Base-by-base conservation (phyloP, 2,888 invertebrate species). In the Polydrusus tereticollis region DNA sequence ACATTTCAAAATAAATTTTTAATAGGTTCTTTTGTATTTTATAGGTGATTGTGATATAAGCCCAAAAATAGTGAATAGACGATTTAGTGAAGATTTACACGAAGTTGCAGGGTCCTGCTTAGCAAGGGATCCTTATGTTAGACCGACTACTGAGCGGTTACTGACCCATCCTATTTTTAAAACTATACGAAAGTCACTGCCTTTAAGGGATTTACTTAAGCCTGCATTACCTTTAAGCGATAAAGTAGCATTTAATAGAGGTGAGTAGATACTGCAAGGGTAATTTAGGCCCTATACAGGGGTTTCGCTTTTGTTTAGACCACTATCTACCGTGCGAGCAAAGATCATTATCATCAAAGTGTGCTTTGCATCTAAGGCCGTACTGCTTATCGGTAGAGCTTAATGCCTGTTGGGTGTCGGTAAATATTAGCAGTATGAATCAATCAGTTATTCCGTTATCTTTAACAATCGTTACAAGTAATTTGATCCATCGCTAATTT, bases 41-140 rank as follows among this genome's bases (percentile, higher is more conserved):
- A 41, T 59, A 80, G 82, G 79, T 67, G 84, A 84, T 74, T 80
- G 80, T 62, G 80, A 81, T 71, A 70, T 82, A 74, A 81, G 81
- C 67, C 76, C 78, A 36, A 84, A 16, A 85, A 67, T 90, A 87
- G 86, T 88, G 0, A 86, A 88, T 60, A 86, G 94, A 69, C 88
- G 89, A 77, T 93, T 96, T 75, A 89, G 92, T 1, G 91, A 92
- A 76, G 86, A 90, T 78, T 93, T 96, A 84, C 96, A 96, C 83
- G 90, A 92, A 77, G 88, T 96, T 79, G 89, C 92, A 63, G 93
- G 93, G 77, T 84, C 91, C 73, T 92, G 94, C 80, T 85, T 94
- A 78, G 90, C 91, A 80, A 88, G 90, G 74, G 91, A 92, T 73
- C 90, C 93, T 0, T 86, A 87, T n/a, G 88, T 89, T 81, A 87